Percentiles rank a stretch among this genome's conserved stretches.
Conservation (phyloP, 30 jellyfish, hydroid and myxozoan genomes). For the Cassiopea xamachana region DNA sequence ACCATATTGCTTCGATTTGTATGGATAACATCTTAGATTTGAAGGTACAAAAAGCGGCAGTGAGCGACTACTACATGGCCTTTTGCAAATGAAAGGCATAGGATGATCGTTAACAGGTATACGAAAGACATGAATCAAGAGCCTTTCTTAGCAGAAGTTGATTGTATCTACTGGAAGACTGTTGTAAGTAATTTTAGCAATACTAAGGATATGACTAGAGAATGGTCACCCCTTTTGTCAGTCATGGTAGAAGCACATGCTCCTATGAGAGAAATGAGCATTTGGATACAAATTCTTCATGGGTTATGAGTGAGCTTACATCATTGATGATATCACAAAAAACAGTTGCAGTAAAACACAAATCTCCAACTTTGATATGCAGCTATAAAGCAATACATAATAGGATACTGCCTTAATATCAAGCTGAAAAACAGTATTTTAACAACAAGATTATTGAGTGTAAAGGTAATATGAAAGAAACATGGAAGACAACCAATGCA, state of each 20-base stretch:
- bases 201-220: not conserved
- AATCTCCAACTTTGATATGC: slow-evolving; percentile 7
- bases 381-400: not conserved
- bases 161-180: not conserved
- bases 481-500: no score
- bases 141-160: not conserved
- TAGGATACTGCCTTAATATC: not conserved
- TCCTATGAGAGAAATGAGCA: slow-evolving; percentile 25
- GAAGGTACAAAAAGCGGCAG: not conserved
- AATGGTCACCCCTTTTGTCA: slow-evolving; percentile 11
- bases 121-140: slow-evolving; percentile 4
- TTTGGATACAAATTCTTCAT: slow-evolving; percentile 18
- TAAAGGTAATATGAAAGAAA: no score
- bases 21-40: not conserved
- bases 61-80: not conserved
- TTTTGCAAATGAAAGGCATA: no score
- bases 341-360: not conserved
- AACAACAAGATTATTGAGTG: not conserved
- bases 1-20: not conserved
- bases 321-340: not conserved
- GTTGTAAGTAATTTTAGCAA: no score
- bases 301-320: slow-evolving; percentile 6
- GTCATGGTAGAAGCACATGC: slow-evolving; percentile 15
- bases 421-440: not conserved
- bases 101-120: not conserved